A percentile compares a stretch with the other conserved stretches of the same genome.
phyloP scores from a whole-genome alignment of 2,113 vertebrate genomes.

The Sciurus niger region DNA sequence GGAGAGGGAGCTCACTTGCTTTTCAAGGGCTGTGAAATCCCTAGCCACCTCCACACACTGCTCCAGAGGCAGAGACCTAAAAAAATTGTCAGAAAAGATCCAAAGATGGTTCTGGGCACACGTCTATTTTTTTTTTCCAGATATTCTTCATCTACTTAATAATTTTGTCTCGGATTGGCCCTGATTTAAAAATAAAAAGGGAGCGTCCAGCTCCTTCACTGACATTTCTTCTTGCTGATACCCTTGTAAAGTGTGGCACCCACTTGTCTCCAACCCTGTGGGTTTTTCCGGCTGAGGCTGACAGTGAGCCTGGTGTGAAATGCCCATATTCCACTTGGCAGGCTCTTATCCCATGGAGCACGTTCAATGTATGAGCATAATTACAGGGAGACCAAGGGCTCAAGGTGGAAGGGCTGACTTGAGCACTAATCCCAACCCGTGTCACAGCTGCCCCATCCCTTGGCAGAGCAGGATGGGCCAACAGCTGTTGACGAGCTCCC shows the following conservation, averaged over 20 bases:
- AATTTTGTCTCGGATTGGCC: background rate
- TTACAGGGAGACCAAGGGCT: constrained; percentile 33
- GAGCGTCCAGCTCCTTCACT: background rate
- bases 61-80: background rate
- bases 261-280: background rate
- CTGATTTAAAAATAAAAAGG: constrained; percentile 18
- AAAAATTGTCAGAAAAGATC: background rate
- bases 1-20: too few relatives aligned
- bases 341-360: background rate
- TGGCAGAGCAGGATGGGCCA: background rate
- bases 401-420: constrained; percentile 7
- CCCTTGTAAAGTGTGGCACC: background rate
- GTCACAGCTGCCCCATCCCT: background rate
- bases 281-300: background rate
- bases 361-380: background rate
- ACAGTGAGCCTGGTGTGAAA: background rate
- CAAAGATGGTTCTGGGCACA: background rate
- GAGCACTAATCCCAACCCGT: background rate
- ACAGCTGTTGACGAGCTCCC: background rate
- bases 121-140: background rate
- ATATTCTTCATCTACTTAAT: background rate
- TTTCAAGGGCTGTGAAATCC: background rate
- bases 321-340: background rate
- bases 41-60: background rate
- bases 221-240: background rate